Base-by-base conservation (phyloP, 2,888 invertebrate genomes). In the Mesorhabditis spiculigera region DNA sequence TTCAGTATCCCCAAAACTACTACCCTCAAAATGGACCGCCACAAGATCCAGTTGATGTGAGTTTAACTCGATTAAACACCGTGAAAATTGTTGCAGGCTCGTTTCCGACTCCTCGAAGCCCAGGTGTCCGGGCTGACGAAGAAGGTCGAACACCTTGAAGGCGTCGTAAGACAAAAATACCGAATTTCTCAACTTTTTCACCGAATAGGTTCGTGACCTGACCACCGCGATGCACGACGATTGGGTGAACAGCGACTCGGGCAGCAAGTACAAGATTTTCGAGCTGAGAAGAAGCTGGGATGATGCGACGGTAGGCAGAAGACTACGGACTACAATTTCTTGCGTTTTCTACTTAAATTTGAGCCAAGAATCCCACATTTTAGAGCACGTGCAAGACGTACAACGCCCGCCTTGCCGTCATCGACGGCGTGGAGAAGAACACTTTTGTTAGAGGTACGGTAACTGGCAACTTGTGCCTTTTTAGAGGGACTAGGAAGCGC, bases 211-310 rank as follows among this genome's bases (percentile, higher is more conserved):
- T 10, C 67, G 68, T 41, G 73, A 70, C 28, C 62, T 78, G 13
- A 74, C 75, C 61, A 69, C 62, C 44, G 66, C 71, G 8, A 50
- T 74, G 8, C 69, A 78, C 63, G 67, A 71, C 65, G 78, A 77
- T 43, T 80, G 80, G 80, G 78, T 76, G 71, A 41, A 58, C 10
- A 77, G 77, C 13, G 77, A 77, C 44, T 71, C 69, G 43, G 80
- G 80, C 8, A 71, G 73, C 6, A 76, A 76, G 68, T 80, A 76
- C 70, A 75, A 75, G 61, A 58, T 79, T 6, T 80, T 80, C 70
- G 75, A 73, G 42, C 75, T 73, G 45, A 65, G 77, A 50, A 80
- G 75, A 68, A 76, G 70, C 63, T 80, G 80, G 80, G 78, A 80
- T 64, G 73, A 76, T 45, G 80, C 80, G 0, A 76, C 78, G 75